Base-by-base conservation (phyloP, 2,797 vertebrate species). In the Smutsia temminckii region DNA sequence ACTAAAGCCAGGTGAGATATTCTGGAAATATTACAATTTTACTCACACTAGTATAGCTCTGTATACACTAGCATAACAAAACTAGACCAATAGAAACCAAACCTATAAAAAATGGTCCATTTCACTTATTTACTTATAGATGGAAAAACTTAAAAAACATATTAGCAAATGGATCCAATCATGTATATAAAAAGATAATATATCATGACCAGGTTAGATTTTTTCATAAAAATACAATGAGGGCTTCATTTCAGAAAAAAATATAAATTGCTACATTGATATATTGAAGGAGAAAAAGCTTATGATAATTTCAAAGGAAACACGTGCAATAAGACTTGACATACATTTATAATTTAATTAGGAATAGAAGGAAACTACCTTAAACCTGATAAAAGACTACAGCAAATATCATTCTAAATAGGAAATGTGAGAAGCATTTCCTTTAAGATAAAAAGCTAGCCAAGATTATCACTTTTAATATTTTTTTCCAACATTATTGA, bases 191-290 rank as follows among this genome's bases (percentile, higher is more conserved):
- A 51, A 53, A 77, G 68, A 37, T 83, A 71, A 71, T 71, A 71
- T 17, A 29, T 84, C 27, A 34, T 63, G 11, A 77, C 21, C 27
- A 37, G 53, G 8, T n/a, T 90, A 71, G 12, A 74, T 85, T 84
- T 69, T 69, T 34, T 55, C 53, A 18, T 29, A 37, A 88, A 4
- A 88, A 74, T 64, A 57, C 13, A 81, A 32, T 74, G 68, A 85
- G 69, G 71, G 63, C 42, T 90, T 94, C 69, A 61, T 78, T 94
- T 69, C 16, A 68, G 64, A 20, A 69, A 46, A 86, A 68, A 42
- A 21, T 89, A 49, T 84, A 84, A 68, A 84, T 89, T 53, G n/a
- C n/a, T 51, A 75, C 20, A 77, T 83, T 94, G 68, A 84, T 74
- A 68, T 46, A 68, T 75, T 57, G 75, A 68, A 89, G n/a, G n/a